Evolutionary conservation across 2,113 vertebrate species (phyloP).

Genomic region (Manacus vitellinus): DNA sequence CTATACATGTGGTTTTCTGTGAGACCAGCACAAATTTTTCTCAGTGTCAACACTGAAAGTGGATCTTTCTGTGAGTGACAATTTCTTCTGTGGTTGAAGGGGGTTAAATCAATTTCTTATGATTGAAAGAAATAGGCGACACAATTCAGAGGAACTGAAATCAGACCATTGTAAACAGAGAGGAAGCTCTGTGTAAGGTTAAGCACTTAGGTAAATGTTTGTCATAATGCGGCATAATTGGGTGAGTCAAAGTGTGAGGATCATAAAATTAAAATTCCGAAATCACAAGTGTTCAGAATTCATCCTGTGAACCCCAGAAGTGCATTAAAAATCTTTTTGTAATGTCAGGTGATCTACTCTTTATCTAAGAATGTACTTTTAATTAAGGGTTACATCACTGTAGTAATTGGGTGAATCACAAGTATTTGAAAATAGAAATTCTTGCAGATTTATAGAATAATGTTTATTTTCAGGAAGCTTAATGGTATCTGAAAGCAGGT

Average conservation of each 20-base stretch:
- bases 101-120: neutral
- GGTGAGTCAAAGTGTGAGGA: neutral
- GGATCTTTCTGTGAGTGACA: neutral
- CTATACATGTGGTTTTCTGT: neutral
- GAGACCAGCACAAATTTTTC: neutral
- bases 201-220: neutral
- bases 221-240: neutral
- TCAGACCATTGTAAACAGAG: neutral
- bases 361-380: neutral
- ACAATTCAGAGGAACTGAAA: neutral
- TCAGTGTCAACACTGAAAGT: neutral
- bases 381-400: neutral
- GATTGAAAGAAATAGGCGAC: neutral
- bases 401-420: neutral
- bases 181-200: neutral
- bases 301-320: neutral
- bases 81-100: neutral
- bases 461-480: slow-evolving; percentile 17
- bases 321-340: neutral
- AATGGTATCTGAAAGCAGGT: slow-evolving; percentile 4
- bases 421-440: neutral
- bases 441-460: neutral
- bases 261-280: neutral
- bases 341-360: neutral
- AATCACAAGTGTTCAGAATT: neutral